Percentiles rank a stretch among this genome's conserved stretches.
Evolutionary conservation across 1,140 invertebrate species (phyloP).

Genomic region (Drosophila ficusphila): DNA sequence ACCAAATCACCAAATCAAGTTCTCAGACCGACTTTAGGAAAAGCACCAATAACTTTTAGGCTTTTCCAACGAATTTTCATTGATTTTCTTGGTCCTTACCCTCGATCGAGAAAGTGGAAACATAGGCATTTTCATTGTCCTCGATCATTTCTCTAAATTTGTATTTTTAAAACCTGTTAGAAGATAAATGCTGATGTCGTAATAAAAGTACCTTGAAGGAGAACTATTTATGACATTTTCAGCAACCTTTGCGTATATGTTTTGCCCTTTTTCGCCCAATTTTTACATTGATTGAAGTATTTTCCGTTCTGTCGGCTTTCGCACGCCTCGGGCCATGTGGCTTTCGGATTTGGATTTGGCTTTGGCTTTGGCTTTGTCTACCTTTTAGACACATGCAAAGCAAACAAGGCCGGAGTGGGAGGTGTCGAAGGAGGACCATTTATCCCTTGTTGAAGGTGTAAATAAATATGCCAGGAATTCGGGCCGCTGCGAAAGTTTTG

Average conservation of each 20-base stretch:
- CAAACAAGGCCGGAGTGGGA: conserved; percentile 33
- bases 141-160: too few species aligned
- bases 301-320: conserved; percentile 71
- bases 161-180: too few species aligned
- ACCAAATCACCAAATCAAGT: too few species aligned
- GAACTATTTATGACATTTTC: too few species aligned
- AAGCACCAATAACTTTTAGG: too few species aligned
- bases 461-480: conserved; percentile 76
- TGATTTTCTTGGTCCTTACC: too few species aligned
- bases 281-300: conserved; percentile 83
- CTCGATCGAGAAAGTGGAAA: too few species aligned
- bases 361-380: conserved; percentile 66
- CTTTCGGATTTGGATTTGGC: conserved; percentile 61
- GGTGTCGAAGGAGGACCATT: conserved; percentile 7
- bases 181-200: too few species aligned
- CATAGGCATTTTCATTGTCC: too few species aligned
- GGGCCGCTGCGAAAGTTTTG: conserved; percentile 27
- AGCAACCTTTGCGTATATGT: conserved; percentile 6
- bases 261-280: conserved; percentile 37
- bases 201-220: too few species aligned
- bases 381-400: conserved; percentile 75
- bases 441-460: conserved; percentile 64
- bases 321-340: conserved; percentile 75
- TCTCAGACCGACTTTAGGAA: too few species aligned
- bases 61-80: too few species aligned